Percentiles rank a stretch among this genome's conserved stretches.
Conservation (phyloP, 2,113 vertebrate species). For the Speoplatyrhinus poulsoni region DNA sequence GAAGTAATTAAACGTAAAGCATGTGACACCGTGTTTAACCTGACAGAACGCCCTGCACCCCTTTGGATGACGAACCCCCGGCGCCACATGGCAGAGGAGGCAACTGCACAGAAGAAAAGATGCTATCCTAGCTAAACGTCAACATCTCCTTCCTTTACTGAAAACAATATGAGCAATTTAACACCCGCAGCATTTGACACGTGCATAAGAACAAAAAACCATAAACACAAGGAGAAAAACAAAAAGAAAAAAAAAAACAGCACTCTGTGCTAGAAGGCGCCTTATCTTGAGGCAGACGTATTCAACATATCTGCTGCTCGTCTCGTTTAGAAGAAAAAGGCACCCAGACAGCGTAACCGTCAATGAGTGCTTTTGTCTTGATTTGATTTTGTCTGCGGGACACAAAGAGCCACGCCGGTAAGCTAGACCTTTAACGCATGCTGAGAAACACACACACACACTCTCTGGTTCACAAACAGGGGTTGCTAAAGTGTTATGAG, state of each 20-base stretch:
- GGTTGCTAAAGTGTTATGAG: slow-evolving; percentile 99
- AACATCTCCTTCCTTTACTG: slow-evolving; percentile 82
- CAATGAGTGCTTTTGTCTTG: slow-evolving; percentile 94
- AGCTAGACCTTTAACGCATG: slow-evolving; percentile 89
- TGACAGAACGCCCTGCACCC: slow-evolving; percentile 64
- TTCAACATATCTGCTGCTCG: slow-evolving; percentile 93
- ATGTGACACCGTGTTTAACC: slow-evolving; percentile 67
- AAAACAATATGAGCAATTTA: slow-evolving; percentile 86
- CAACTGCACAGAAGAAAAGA: slow-evolving; percentile 62
- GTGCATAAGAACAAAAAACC: too few species aligned
- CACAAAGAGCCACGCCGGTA: slow-evolving; percentile 98
- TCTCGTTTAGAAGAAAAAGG: slow-evolving; percentile 90
- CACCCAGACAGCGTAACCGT: slow-evolving; percentile 90
- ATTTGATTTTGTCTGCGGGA: slow-evolving; percentile 98
- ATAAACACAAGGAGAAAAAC: slow-evolving; percentile 9
- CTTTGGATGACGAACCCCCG: slow-evolving; percentile 62
- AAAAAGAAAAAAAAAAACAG: slow-evolving; percentile 71
- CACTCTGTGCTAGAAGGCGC: slow-evolving; percentile 80
- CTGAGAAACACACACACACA: slow-evolving; percentile 83
- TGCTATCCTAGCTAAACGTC: slow-evolving; percentile 66
- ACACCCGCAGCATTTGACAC: slow-evolving; percentile 82
- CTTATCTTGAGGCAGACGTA: slow-evolving; percentile 83
- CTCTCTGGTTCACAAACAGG: slow-evolving; percentile 83
- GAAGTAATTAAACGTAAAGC: slow-evolving; percentile 64
- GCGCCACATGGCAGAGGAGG: slow-evolving; percentile 39